These are phyloP conservation scores for Adelognathus sp. DNA, from an alignment of 2,888 invertebrate genomes.

Conservation along the genomic window DNA sequence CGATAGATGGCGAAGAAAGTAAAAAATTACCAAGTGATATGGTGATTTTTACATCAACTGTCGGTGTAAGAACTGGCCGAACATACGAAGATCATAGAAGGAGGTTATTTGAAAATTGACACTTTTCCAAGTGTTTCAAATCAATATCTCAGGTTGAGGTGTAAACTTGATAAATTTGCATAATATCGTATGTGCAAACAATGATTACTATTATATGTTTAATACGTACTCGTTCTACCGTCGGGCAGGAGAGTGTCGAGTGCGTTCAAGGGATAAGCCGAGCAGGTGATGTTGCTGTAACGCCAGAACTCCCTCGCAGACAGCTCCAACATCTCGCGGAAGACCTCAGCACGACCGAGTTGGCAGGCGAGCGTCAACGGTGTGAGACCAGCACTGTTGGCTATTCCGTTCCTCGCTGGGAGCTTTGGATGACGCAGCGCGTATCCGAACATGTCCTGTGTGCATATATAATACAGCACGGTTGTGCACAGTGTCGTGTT, in stretches of 20 bases:
- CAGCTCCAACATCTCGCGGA: conserved; percentile 98
- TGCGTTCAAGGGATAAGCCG: conserved; percentile 97
- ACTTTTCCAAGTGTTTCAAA: no score
- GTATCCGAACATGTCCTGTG: conserved; percentile 98
- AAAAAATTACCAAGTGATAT: no score
- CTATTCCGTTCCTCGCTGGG: conserved; percentile 95
- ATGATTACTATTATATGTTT: not conserved
- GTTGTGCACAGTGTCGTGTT: not conserved
- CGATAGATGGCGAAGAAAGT: no score
- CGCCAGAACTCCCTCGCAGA: conserved; percentile 98
- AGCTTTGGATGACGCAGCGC: conserved; percentile 96
- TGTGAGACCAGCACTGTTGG: conserved; percentile 94
- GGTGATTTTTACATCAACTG: no score
- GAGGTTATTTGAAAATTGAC: no score
- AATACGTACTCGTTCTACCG: conserved; percentile 94
- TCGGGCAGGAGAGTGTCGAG: conserved; percentile 97
- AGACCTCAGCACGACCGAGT: conserved; percentile 97
- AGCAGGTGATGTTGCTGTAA: conserved; percentile 99
- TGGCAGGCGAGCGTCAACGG: conserved; percentile 98
- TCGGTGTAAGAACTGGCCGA: no score
- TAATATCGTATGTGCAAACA: not conserved
- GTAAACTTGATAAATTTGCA: not conserved
- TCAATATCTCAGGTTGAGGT: no score
- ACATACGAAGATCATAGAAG: no score
- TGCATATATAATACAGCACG: conserved; percentile 41